Evolutionary conservation across 2,113 vertebrate genomes (phyloP), one percentile per base, ranked within the genome.

Genomic region (Lamprotornis superbus): DNA sequence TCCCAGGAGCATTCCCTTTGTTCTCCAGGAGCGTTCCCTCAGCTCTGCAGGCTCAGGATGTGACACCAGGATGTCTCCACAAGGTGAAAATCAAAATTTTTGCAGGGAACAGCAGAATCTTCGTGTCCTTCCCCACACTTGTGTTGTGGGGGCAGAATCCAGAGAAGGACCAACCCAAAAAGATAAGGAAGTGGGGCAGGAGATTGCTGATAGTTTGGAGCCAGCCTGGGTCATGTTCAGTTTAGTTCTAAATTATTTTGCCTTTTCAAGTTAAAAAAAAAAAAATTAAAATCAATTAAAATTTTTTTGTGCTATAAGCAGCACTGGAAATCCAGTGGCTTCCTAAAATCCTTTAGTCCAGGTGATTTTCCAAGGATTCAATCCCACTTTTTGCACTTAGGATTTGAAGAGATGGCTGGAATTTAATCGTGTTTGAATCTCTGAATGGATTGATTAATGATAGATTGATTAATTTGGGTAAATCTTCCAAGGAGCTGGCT

Each of bases 51-150:
- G 10, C n/a, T 12, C 28, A 83, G 33, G 52, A 28, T 15, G 46
- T 4, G 6, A 11, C 1, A 3, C 13, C 40, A 87, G 56, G 19
- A 33, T 0, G 0, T 31, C 39, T 47, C 23, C 1, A 0, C n/a
- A 15, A 57, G 6, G 27, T 69, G 70, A 90, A 73, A 79, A 64
- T 35, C 1, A 4, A 27, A 21, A 11, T 25, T 28, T 65, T 31
- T 21, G 6, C 65, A 64, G 53, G 30, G 35, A 61, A 44, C 57
- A 49, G 55, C 0, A 0, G 76, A 80, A 53, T 40, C 15, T 56
- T 37, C 0, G 0, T 19, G 67, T 82, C 37, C 49, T 75, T 47
- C 69, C 77, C 42, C 52, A 33, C 33, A 30, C 24, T 56, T 18
- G 16, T 12, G 33, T 18, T 63, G 40, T 40, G 40, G 40, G 1